phyloP scores from a whole-genome alignment of 2,113 vertebrate species.

The Arothron firmamentum region DNA sequence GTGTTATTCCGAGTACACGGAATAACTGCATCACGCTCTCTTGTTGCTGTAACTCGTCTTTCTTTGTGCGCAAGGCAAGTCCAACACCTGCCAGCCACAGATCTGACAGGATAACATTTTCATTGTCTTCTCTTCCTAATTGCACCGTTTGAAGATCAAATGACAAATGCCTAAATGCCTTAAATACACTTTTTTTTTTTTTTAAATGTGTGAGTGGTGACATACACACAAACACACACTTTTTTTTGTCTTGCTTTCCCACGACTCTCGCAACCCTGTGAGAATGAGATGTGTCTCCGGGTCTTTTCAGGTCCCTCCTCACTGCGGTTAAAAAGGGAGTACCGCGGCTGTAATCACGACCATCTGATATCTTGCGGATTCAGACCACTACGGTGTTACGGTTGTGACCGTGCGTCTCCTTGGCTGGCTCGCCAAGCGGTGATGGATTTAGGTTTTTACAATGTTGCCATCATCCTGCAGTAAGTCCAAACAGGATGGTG shows the following conservation, averaged over 20 bases:
- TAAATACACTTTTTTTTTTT: neutral
- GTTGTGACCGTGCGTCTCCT: too few species aligned
- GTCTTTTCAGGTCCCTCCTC: neutral
- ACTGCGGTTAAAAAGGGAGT: slow-evolving; percentile 16
- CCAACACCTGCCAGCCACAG: slow-evolving; percentile 9
- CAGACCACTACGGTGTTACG: too few species aligned
- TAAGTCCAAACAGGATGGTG: slow-evolving; percentile 16
- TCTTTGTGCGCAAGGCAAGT: slow-evolving; percentile 16
- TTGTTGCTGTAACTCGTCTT: slow-evolving; percentile 2
- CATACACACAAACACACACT: neutral
- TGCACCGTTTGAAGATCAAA: slow-evolving; percentile 10
- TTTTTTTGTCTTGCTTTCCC: slow-evolving; percentile 5
- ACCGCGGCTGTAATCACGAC: neutral
- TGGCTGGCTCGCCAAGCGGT: too few species aligned
- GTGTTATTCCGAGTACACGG: neutral
- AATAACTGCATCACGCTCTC: neutral
- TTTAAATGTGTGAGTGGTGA: too few species aligned
- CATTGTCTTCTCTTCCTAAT: slow-evolving; percentile 10
- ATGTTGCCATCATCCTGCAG: slow-evolving; percentile 2
- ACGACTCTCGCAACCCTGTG: neutral
- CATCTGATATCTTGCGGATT: neutral
- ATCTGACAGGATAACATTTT: neutral
- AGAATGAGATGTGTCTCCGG: slow-evolving; percentile 22
- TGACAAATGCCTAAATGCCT: neutral
- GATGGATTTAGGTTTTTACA: slow-evolving; percentile 14